A percentile compares a stretch with the other conserved stretches of the same genome.
phyloP scores from a whole-genome alignment of 2,113 vertebrate genomes.

The Myanophis thanlyinensis region DNA sequence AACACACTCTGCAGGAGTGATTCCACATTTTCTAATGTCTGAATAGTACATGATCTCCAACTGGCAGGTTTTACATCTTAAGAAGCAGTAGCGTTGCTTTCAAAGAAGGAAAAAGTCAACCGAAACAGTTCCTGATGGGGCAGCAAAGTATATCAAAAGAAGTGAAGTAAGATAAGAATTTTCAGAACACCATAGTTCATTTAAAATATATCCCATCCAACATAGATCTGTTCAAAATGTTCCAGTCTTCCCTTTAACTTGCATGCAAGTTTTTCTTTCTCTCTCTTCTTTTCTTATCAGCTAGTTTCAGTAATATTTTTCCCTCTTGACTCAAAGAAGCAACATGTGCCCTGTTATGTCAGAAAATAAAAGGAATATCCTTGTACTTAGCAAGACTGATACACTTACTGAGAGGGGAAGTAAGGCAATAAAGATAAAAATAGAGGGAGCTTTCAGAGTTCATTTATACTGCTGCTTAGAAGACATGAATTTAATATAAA shows the following conservation, averaged over 20 bases:
- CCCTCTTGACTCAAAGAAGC: conserved; percentile 18
- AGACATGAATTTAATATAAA: not conserved
- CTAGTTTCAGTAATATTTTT: conserved; percentile 15
- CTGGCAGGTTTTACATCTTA: not conserved
- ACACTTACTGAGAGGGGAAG: conserved; percentile 5
- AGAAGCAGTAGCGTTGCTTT: not conserved
- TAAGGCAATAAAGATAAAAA: not conserved
- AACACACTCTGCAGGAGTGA: not conserved
- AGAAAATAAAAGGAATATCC: not conserved
- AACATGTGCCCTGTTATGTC: not conserved
- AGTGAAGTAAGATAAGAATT: not conserved
- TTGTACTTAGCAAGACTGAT: not conserved
- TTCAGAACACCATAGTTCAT: not conserved
- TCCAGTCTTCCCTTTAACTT: not conserved
- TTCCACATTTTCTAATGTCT: not conserved
- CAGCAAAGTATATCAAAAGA: not conserved
- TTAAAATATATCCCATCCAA: not conserved
- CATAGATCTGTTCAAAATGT: not conserved
- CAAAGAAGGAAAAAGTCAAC: not conserved
- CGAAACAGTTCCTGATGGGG: not conserved
- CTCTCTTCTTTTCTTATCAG: not conserved
- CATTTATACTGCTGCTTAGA: not conserved
- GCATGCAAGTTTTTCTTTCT: not conserved
- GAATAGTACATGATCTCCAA: not conserved
- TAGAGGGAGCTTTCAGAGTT: accelerated